Conservation (phyloP, 2,797 vertebrate species). For the Picus viridis region DNA sequence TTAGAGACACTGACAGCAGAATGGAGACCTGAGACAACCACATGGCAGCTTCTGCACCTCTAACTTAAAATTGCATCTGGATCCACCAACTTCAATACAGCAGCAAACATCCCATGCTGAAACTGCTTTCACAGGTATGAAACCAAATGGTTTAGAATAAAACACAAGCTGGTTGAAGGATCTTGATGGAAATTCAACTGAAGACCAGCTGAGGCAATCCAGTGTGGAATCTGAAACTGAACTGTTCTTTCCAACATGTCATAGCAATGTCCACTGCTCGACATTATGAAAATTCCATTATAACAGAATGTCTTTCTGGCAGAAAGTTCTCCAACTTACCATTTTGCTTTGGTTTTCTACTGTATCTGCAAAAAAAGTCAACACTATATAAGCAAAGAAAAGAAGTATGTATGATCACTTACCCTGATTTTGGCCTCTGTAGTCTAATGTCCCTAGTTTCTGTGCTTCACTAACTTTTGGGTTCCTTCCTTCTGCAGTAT, state of each 20-base stretch:
- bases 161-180: background rate
- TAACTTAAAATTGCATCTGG: background rate
- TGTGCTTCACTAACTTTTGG: conserved; percentile 51
- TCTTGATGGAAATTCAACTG: background rate
- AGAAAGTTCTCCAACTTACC: background rate
- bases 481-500: conserved; percentile 66
- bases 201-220: background rate
- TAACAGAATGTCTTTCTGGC: background rate
- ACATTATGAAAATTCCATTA: background rate
- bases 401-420: conserved; percentile 37
- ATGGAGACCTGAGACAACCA: background rate
- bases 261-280: background rate
- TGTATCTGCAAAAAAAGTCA: background rate
- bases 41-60: background rate
- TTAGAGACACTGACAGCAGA: background rate
- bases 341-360: background rate
- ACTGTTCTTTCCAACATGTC: background rate
- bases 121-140: background rate
- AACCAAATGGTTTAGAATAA: background rate
- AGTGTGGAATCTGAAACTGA: background rate
- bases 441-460: conserved; percentile 87
- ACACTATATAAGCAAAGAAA: background rate
- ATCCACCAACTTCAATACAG: background rate
- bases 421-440: conserved; percentile 94
- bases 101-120: background rate